These are phyloP conservation scores for Odontocerum albicorne DNA, from an alignment of 2,888 invertebrate genomes.

Conservation along the genomic window DNA sequence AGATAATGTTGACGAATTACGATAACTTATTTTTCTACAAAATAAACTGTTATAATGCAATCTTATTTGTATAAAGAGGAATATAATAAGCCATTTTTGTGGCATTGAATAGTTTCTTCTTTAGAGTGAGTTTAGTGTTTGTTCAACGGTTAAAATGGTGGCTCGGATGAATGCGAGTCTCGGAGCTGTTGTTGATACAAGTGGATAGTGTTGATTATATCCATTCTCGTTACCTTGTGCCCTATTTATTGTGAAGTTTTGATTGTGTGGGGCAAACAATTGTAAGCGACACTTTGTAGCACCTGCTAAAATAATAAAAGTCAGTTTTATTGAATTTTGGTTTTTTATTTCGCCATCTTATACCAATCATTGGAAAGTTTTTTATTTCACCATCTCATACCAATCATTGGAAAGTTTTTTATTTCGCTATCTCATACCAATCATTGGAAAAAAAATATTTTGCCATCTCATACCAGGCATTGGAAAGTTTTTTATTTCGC, in stretches of 20 bases:
- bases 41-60: constrained; percentile 22
- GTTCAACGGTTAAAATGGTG: neutral
- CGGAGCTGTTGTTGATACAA: constrained; percentile 19
- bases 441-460: no score
- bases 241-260: constrained; percentile 17
- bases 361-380: no score
- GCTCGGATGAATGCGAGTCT: neutral
- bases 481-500: no score
- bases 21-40: constrained; percentile 27
- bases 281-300: constrained; percentile 29
- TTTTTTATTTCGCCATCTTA: constrained; percentile 17
- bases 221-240: constrained; percentile 30
- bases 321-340: constrained; percentile 28
- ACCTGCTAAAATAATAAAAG: constrained; percentile 34
- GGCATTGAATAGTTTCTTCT: neutral
- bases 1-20: constrained; percentile 27
- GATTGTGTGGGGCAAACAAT: constrained; percentile 24
- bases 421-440: no score
- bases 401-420: no score
- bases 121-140: constrained; percentile 2
- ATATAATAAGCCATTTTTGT: neutral
- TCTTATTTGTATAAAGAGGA: constrained; percentile 7
- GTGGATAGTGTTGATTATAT: constrained; percentile 15
- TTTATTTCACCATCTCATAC: no score
- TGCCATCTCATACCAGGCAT: no score